Evolutionary conservation across 30 jellyfish, hydroid and myxozoan species (phyloP).

Genomic region (Aurelia sp.): DNA sequence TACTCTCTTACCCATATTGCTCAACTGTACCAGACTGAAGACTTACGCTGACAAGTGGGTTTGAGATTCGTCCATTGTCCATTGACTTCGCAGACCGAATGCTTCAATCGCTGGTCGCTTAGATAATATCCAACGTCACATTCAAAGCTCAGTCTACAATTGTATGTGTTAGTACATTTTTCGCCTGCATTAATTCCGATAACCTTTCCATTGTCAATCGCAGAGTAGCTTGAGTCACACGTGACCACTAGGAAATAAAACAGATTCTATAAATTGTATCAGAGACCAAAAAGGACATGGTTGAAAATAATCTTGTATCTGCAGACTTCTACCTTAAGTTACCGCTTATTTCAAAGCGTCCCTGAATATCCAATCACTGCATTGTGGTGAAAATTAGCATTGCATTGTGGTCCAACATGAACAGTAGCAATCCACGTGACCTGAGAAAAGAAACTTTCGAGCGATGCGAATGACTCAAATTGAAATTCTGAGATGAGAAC

Average conservation of each 20-base stretch:
- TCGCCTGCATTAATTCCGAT: conserved; percentile 19
- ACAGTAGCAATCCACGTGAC: no score
- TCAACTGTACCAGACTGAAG: background rate
- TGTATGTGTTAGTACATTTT: conserved; percentile 39
- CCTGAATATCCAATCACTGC: no score
- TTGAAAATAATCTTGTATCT: no score
- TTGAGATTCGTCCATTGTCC: conserved; percentile 37
- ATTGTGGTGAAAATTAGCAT: no score
- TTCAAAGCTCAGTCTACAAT: conserved; percentile 40
- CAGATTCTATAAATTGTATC: no score
- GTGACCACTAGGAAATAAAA: conserved; percentile 18
- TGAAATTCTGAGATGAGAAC: no score
- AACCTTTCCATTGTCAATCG: conserved; percentile 46
- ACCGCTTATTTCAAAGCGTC: no score
- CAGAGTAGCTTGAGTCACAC: conserved; percentile 28
- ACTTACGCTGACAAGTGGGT: conserved; percentile 54
- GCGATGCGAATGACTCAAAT: no score
- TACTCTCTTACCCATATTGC: background rate
- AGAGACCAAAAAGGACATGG: no score
- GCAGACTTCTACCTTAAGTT: no score
- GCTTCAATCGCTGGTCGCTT: background rate
- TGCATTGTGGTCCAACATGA: no score
- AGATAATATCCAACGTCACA: conserved; percentile 46
- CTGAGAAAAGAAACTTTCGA: no score
- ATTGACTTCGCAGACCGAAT: conserved; percentile 24